Conservation (phyloP, 2,113 vertebrate species). For the Excalfactoria chinensis region DNA sequence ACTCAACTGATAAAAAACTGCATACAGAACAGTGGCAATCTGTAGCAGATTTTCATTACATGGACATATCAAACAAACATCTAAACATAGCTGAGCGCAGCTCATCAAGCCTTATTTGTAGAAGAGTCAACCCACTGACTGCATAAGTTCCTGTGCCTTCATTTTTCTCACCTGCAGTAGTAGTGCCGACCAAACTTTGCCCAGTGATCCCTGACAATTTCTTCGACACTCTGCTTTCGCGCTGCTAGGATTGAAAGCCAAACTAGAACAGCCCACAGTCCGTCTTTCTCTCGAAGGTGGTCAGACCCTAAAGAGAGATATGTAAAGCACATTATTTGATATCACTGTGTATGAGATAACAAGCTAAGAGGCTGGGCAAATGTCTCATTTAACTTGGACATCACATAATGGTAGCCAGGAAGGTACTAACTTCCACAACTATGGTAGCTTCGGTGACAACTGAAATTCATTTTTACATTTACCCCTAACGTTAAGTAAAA, state of each 20-base stretch:
- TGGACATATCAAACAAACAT: not conserved
- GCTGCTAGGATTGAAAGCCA: conserved; percentile 95
- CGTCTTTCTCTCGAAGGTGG: conserved; percentile 97
- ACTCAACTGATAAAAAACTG: not conserved
- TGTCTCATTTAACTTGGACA: not conserved
- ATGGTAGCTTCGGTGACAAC: accelerated
- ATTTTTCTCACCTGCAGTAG: conserved; percentile 90
- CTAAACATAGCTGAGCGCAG: not conserved
- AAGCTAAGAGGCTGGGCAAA: not conserved
- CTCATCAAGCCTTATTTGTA: not conserved
- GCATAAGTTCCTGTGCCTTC: not conserved
- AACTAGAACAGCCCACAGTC: conserved; percentile 94
- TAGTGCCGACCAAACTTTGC: conserved; percentile 94
- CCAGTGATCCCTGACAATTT: conserved; percentile 96
- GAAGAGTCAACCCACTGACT: not conserved
- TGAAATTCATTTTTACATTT: not conserved
- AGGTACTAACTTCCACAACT: not conserved
- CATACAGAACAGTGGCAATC: not conserved
- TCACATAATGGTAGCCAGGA: not conserved
- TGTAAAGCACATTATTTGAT: not conserved
- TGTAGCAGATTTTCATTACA: not conserved
- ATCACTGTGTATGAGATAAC: not conserved
- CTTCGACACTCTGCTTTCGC: conserved; percentile 91
- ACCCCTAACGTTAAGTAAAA: not conserved
- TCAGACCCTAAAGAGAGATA: conserved; percentile 87